A percentile compares a stretch with the other conserved stretches of the same genome.
Conservation (phyloP, 2,113 vertebrate species). For the Antechinus stuartii region DNA sequence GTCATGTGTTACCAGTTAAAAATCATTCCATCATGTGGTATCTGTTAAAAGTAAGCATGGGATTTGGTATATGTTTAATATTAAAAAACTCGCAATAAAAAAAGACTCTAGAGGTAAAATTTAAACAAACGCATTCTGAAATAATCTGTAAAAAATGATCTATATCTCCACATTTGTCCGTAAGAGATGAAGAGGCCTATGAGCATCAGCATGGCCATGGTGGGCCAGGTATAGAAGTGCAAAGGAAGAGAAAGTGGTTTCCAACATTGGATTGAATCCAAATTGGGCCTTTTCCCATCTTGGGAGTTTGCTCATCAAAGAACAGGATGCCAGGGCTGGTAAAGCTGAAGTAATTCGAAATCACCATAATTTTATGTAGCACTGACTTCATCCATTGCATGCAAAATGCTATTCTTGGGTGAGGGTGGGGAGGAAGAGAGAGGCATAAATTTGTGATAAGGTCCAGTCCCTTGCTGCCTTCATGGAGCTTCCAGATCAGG, state of each 20-base stretch:
- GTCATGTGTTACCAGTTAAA: constrained; percentile 72
- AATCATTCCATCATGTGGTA: constrained; percentile 75
- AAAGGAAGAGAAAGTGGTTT: constrained; percentile 54
- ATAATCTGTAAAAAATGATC: constrained; percentile 64
- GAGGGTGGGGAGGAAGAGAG: not conserved
- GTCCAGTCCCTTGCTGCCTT: not conserved
- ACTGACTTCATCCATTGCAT: not conserved
- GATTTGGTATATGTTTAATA: constrained; percentile 74
- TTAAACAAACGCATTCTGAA: constrained; percentile 47
- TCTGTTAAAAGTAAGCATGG: constrained; percentile 75
- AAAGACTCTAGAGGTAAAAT: constrained; percentile 63
- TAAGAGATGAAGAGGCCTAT: constrained; percentile 52
- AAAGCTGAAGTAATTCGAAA: not conserved
- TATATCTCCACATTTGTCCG: constrained; percentile 49
- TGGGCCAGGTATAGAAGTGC: constrained; percentile 36
- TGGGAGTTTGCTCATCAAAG: constrained; percentile 10
- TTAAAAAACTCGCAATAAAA: constrained; percentile 71
- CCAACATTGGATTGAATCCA: constrained; percentile 43
- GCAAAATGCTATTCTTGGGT: not conserved
- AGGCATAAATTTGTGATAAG: not conserved
- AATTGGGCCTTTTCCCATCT: constrained; percentile 23
- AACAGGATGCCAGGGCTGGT: not conserved
- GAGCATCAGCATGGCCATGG: constrained; percentile 37
- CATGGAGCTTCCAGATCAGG: not conserved
- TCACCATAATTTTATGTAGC: not conserved